These are phyloP conservation scores for Equus quagga DNA, from an alignment of 2,113 vertebrate genomes.

Conservation along the genomic window DNA sequence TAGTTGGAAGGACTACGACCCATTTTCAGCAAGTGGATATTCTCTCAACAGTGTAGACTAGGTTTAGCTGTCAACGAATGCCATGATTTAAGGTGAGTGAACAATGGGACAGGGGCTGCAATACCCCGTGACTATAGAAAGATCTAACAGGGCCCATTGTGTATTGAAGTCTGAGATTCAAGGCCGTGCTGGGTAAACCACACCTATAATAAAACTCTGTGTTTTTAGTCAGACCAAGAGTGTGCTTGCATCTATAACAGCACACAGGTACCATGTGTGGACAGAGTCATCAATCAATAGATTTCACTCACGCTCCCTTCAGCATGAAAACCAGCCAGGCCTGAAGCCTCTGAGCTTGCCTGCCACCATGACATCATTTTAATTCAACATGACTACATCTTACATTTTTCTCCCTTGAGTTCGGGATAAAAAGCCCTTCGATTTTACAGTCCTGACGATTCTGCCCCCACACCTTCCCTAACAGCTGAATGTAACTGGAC, in stretches of 20 bases:
- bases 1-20: too few relatives aligned
- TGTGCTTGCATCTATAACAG: fast-evolving
- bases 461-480: background rate
- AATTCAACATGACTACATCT: background rate
- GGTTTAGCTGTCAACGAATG: too few relatives aligned
- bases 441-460: constrained; percentile 7
- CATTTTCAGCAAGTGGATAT: background rate
- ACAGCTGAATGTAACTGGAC: background rate
- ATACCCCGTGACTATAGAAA: background rate
- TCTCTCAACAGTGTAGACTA: background rate
- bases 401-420: background rate
- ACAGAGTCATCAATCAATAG: background rate
- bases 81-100: too few relatives aligned
- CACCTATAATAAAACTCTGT: background rate
- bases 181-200: background rate
- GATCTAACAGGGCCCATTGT: background rate
- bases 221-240: background rate
- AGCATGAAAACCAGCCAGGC: background rate
- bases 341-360: background rate
- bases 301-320: background rate
- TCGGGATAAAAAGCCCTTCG: constrained; percentile 24
- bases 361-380: background rate
- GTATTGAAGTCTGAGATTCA: background rate
- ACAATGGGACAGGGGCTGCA: background rate
- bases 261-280: fast-evolving